Conservation (phyloP, 2,888 invertebrate species). For the Hirtodrosophila trivittata region DNA sequence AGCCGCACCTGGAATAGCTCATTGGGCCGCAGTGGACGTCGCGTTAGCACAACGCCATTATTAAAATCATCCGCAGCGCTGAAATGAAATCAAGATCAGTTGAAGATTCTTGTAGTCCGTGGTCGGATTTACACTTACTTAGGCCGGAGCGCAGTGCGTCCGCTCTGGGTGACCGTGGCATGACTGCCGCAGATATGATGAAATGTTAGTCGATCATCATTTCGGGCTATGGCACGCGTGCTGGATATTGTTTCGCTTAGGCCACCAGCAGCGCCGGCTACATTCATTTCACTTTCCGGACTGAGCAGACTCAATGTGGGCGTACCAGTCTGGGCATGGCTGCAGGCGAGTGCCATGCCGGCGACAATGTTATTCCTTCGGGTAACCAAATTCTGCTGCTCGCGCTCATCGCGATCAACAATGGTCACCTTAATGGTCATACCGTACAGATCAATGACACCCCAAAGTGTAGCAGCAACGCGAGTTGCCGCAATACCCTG, state of each 20-base stretch:
- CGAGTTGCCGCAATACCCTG: slow-evolving; percentile 95
- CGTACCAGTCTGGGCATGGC: slow-evolving; percentile 63
- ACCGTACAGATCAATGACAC: slow-evolving; percentile 97
- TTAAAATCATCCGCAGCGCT: slow-evolving; percentile 96
- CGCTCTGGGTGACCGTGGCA: slow-evolving; percentile 95
- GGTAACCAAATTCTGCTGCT: slow-evolving; percentile 90
- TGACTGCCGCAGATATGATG: slow-evolving; percentile 96
- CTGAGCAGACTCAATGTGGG: slow-evolving; percentile 82
- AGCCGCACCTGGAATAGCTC: slow-evolving; percentile 96
- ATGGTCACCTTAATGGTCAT: slow-evolving; percentile 96
- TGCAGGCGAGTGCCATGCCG: slow-evolving; percentile 49
- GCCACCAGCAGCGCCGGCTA: slow-evolving; percentile 67
- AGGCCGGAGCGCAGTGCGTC: slow-evolving; percentile 95
- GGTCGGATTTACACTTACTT: slow-evolving; percentile 88
- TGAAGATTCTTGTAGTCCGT: not conserved
- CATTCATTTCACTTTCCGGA: slow-evolving; percentile 82
- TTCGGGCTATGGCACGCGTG: slow-evolving; percentile 67
- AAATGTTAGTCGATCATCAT: slow-evolving; percentile 91
- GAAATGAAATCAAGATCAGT: slow-evolving; percentile 40
- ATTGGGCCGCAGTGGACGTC: slow-evolving; percentile 92
- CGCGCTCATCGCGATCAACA: slow-evolving; percentile 91
- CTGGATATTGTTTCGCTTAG: slow-evolving; percentile 71
- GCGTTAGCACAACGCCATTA: slow-evolving; percentile 96
- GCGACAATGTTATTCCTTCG: slow-evolving; percentile 86
- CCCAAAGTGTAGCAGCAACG: slow-evolving; percentile 93